A percentile compares a stretch with the other conserved stretches of the same genome.
These are phyloP conservation scores for Dicrurus megarhynchus DNA, from an alignment of 2,113 vertebrate genomes.

Conservation along the genomic window DNA sequence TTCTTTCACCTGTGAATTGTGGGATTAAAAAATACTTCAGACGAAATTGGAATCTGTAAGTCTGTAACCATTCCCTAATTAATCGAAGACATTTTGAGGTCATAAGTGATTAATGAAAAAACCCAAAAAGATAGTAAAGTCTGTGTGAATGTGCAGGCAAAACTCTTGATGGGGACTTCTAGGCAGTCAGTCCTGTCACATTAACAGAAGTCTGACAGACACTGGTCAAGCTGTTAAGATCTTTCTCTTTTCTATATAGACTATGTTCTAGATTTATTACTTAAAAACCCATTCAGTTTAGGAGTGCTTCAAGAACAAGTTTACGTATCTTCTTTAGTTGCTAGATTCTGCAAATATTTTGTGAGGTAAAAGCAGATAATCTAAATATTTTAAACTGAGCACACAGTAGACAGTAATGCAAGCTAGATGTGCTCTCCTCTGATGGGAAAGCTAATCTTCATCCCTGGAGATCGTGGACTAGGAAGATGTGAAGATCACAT, in stretches of 20 bases:
- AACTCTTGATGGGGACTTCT: background rate
- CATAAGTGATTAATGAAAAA: background rate
- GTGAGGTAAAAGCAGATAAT: background rate
- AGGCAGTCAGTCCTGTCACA: background rate
- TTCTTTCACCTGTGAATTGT: background rate
- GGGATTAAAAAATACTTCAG: background rate
- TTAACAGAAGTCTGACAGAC: background rate
- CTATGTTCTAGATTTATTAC: background rate
- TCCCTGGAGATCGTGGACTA: background rate
- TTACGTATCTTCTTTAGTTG: background rate
- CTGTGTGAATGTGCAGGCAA: background rate
- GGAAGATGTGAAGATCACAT: background rate
- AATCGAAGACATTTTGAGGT: background rate
- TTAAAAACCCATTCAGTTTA: background rate
- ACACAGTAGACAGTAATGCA: background rate
- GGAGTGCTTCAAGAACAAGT: background rate
- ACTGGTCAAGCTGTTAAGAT: background rate
- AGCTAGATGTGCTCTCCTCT: background rate
- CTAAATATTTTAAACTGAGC: background rate
- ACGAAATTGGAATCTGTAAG: background rate
- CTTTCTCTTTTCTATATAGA: background rate
- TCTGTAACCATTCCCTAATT: background rate
- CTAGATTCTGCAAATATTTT: background rate
- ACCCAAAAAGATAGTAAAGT: background rate
- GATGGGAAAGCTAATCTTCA: background rate